Base-by-base conservation (phyloP, 2,888 invertebrate species). In the Callosobruchus maculatus region DNA sequence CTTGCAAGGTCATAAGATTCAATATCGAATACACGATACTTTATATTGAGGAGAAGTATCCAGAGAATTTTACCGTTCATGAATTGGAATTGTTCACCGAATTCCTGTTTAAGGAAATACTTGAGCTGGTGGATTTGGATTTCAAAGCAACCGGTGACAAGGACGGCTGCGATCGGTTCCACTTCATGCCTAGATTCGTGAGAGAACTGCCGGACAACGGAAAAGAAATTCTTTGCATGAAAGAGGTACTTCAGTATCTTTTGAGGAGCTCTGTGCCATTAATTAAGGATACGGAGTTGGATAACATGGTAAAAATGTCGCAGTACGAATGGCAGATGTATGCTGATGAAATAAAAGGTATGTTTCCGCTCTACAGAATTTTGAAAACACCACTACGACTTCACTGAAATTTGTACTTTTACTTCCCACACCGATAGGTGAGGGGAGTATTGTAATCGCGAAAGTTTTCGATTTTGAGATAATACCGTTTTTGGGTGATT, bases 111-210 rank as follows among this genome's bases (percentile, higher is more conserved):
- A 90, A 91, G 70, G 98, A 99, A 84, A 86, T 99, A 18, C 88
- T 99, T 77, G 99, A 99, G 84, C 87, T 99, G 70, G 92, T 97
- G 0, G 99, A 99, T 86, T 91, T 99, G 79, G 95, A 97, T 84
- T 90, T 98, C 82, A 90, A 90, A 82, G 91, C 92, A 0, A 90
- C 91, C 71, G 90, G 90, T 1, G 92, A 92, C 21, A 89, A 89
- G 20, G 88, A 89, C 0, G 91, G 93, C 0, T 99, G 99, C 85
- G 93, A 95, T 0, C 94, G 95, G 77, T 98, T 97, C 87, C 99
- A 99, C 87, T 94, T 99, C 82, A 93, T 99, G 93, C 99, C 99
- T 0, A 89, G 99, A 77, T 99, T 99, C 86, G 96, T 97, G 0
- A 89, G 98, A 66, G 93, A 94, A 81, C 88, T 98, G 21, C 93